phyloP scores from a whole-genome alignment of 2,113 vertebrate genomes.

The Leuciscus idus region DNA sequence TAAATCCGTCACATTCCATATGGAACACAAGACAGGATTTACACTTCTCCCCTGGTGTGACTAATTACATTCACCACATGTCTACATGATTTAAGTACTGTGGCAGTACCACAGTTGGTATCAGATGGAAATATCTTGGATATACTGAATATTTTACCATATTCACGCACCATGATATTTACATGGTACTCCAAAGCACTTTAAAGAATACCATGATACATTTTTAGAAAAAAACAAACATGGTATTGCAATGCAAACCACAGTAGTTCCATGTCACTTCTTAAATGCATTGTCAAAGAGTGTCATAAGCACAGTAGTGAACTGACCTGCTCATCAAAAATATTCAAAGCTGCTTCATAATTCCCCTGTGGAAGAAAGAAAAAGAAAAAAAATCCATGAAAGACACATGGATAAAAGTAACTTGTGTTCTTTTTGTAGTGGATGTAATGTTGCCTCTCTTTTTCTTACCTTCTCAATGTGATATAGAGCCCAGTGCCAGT shows the following conservation, averaged over 20 bases:
- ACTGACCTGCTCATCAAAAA: conserved; percentile 89
- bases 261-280: neutral
- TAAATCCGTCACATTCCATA: neutral
- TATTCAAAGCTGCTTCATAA: conserved; percentile 86
- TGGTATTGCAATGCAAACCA: neutral
- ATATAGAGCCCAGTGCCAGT: conserved; percentile 96
- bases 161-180: neutral
- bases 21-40: neutral
- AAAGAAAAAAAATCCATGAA: no score
- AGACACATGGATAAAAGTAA: no score
- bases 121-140: neutral
- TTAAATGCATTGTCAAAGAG: neutral
- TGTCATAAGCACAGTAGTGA: neutral
- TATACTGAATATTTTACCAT: neutral
- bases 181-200: neutral
- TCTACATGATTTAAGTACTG: neutral
- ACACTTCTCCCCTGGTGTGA: neutral
- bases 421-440: no score
- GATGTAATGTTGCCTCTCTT: conserved; percentile 27
- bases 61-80: neutral
- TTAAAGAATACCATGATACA: neutral
- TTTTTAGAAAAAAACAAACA: neutral
- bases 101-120: neutral
- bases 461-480: conserved; percentile 89
- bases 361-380: conserved; percentile 80